Conservation (phyloP, 2,888 invertebrate species). For the Cinara cedri region DNA sequence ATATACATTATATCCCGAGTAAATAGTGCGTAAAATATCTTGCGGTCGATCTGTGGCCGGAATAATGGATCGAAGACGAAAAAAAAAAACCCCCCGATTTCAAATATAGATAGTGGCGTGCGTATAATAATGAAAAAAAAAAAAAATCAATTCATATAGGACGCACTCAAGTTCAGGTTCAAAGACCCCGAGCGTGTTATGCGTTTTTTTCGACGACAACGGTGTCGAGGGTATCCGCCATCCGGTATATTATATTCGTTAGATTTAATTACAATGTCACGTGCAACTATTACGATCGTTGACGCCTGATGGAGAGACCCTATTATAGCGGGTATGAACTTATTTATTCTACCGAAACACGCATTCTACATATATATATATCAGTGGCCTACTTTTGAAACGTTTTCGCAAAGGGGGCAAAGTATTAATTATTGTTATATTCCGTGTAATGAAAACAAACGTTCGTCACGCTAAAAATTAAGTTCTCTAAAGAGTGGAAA, state of each 20-base stretch:
- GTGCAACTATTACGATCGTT: not conserved
- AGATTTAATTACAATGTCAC: not conserved
- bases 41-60: not conserved
- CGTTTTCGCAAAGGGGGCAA: too few species aligned
- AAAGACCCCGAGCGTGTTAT: not conserved
- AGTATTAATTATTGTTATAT: too few species aligned
- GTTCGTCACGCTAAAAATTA: too few species aligned
- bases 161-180: slow-evolving; percentile 29
- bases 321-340: too few species aligned
- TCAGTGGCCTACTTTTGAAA: too few species aligned
- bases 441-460: too few species aligned
- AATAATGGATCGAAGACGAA: not conserved
- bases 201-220: not conserved
- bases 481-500: too few species aligned
- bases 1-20: not conserved
- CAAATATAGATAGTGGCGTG: not conserved
- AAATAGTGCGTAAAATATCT: slow-evolving; percentile 16
- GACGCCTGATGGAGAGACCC: not conserved
- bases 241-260: not conserved
- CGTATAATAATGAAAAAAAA: not conserved
- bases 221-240: not conserved
- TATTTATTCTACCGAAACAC: too few species aligned
- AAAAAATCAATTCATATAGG: not conserved
- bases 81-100: not conserved
- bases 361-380: too few species aligned